Evolutionary conservation across 2,797 vertebrate genomes (phyloP).

Genomic region (Galaxias olidus): DNA sequence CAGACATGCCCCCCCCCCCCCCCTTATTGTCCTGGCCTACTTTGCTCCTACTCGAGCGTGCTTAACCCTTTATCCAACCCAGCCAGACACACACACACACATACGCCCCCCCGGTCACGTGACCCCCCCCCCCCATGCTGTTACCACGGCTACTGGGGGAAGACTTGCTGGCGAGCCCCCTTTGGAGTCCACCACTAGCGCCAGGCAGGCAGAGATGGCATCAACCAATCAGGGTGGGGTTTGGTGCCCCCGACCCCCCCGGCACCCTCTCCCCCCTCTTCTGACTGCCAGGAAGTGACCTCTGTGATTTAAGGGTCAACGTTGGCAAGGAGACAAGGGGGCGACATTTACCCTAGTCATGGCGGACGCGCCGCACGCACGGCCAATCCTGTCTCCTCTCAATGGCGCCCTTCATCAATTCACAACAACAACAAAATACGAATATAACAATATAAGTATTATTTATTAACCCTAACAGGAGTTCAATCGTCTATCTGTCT

Average conservation of each 20-base stretch:
- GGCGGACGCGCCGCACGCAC: no score
- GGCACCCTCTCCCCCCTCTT: no score
- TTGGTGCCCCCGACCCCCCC: background rate
- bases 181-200: slow-evolving; percentile 51
- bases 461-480: no score
- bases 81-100: slow-evolving; percentile 8
- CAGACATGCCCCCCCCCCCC: slow-evolving; percentile 28
- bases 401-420: no score
- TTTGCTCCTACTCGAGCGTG: slow-evolving; percentile 67
- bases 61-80: slow-evolving; percentile 69
- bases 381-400: no score
- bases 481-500: no score
- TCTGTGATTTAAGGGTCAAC: no score
- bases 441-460: no score
- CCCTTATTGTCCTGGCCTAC: slow-evolving; percentile 70
- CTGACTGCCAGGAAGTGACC: no score
- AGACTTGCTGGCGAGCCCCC: slow-evolving; percentile 58
- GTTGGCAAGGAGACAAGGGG: no score
- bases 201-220: slow-evolving; percentile 17
- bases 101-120: slow-evolving; percentile 52
- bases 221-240: slow-evolving; percentile 55
- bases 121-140: slow-evolving; percentile 54
- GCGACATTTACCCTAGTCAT: no score
- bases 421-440: no score
- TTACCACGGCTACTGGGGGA: slow-evolving; percentile 75